A percentile compares a stretch with the other conserved stretches of the same genome.
These are phyloP conservation scores for Okapia johnstoni DNA, from an alignment of 2,113 vertebrate species.

Conservation along the genomic window DNA sequence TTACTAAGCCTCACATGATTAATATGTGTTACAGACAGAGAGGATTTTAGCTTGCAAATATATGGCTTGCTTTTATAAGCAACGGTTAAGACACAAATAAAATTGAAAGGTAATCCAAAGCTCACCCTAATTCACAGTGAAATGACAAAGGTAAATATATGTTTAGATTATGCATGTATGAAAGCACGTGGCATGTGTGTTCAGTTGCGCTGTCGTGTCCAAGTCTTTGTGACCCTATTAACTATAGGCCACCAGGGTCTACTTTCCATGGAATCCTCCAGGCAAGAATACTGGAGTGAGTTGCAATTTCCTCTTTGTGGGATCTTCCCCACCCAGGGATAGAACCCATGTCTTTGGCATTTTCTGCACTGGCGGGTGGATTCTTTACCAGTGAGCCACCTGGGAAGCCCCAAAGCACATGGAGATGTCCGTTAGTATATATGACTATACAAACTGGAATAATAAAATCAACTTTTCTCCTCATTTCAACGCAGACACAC, in stretches of 20 bases:
- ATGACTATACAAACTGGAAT: not conserved
- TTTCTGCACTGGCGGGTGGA: not conserved
- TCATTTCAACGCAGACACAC: accelerated
- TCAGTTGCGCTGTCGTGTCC: not conserved
- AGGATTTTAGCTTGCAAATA: slow-evolving; percentile 1
- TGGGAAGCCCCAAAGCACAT: not conserved
- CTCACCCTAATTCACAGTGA: not conserved
- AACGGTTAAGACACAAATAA: not conserved
- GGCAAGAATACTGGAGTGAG: not conserved
- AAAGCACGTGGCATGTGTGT: not conserved
- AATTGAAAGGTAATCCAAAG: not conserved
- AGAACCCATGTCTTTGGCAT: not conserved
- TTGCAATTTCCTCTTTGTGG: not conserved
- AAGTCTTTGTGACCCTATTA: not conserved
- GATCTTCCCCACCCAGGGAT: not conserved
- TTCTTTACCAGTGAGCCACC: not conserved
- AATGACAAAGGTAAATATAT: not conserved
- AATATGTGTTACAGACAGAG: not conserved
- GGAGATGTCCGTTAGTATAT: not conserved
- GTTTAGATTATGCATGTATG: not conserved
- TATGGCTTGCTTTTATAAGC: not conserved
- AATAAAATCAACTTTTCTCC: not conserved
- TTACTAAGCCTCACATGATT: not conserved
- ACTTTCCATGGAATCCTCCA: not conserved
- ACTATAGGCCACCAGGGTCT: not conserved